phyloP scores from a whole-genome alignment of 2,113 vertebrate genomes.

The Cricetomys ansorgei region DNA sequence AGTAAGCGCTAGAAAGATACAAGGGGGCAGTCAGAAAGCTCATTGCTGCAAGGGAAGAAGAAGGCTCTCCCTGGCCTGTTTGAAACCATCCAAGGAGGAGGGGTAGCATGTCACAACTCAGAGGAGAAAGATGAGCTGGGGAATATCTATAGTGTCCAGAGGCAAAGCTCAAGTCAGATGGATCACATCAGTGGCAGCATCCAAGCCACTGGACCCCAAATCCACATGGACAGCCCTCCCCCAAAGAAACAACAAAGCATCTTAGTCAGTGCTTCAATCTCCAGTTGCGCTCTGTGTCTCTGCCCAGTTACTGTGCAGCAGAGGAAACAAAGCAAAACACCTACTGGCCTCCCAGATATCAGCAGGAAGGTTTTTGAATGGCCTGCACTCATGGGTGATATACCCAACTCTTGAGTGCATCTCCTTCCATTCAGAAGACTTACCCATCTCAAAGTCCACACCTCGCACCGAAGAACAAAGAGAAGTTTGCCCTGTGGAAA shows the following conservation, averaged over 20 bases:
- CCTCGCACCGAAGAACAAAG: slow-evolving; percentile 71
- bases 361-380: slow-evolving; percentile 14
- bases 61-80: rapidly evolving
- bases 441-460: background rate
- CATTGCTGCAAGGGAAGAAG: background rate
- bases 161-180: background rate
- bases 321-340: background rate
- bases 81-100: background rate
- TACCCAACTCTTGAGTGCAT: slow-evolving; percentile 41
- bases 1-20: background rate
- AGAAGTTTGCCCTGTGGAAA: background rate
- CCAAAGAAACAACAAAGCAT: background rate
- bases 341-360: background rate
- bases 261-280: background rate
- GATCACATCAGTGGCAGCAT: rapidly evolving
- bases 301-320: background rate
- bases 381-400: slow-evolving; percentile 40
- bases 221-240: background rate
- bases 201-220: background rate
- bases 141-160: rapidly evolving
- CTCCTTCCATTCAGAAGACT: background rate
- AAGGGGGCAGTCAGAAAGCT: background rate
- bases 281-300: rapidly evolving
- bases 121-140: background rate
- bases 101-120: rapidly evolving